Base-by-base conservation (phyloP, 2,113 vertebrate genomes). In the Pavo muticus region DNA sequence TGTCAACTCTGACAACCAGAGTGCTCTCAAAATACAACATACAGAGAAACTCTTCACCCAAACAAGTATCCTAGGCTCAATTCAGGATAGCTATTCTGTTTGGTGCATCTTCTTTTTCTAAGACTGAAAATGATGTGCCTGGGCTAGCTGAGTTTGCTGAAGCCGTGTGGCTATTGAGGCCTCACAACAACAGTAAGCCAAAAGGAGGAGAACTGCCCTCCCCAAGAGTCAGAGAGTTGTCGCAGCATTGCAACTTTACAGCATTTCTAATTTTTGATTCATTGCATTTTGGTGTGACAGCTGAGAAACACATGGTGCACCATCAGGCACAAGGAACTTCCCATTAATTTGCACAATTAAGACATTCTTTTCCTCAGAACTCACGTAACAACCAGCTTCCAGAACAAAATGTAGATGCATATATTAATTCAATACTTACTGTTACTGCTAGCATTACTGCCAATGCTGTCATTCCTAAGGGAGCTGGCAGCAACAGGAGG, bases 401-500 rank as follows among this genome's bases (percentile, higher is more conserved):
- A 90, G 75, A 85, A 94, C 90, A 97, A 96, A 91, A 63, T 82
- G 92, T 94, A 98, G 96, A 95, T 93, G 95, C 89, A 95, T 75
- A 93, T 94, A 97, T 91, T 93, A 96, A 94, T 92, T 94, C 95
- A 97, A 89, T 94, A 88, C 47, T 90, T 90, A 96, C 97, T 98
- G 97, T 98, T 98, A 97, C 87, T 97, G 97, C 91, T 97, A 95
- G 91, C 96, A 97, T 97, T 98, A 97, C 96, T 98, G 96, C 94
- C 97, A 97, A 91, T 97, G 97, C 97, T 98, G 97, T 97, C 97
- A 98, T 98, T 98, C 97, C 96, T 98, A 97, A 98, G 98, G 96
- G 97, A 98, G 96, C 97, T 98, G 97, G 98, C 98, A 96, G 97
- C 98, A 98, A 98, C 97, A 92, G 97, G 97, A 97, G 97, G 97